Conservation (phyloP, 2,888 invertebrate species). For the Ectemnius cavifrons region DNA sequence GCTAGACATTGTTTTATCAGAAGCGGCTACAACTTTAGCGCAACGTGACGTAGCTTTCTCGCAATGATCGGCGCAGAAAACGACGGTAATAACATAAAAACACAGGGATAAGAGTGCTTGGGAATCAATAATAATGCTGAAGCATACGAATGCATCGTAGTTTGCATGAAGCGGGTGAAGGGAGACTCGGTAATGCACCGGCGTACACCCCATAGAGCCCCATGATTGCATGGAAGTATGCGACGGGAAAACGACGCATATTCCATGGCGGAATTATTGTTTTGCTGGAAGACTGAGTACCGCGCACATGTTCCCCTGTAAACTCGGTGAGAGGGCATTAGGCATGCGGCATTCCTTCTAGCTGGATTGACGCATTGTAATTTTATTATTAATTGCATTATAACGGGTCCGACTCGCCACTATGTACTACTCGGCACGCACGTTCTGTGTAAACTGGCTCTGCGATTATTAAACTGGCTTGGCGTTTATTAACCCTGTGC, state of each 20-base stretch:
- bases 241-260: background rate
- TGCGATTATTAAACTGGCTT: background rate
- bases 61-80: no score
- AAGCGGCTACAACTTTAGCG: no score
- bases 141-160: background rate
- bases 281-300: conserved; percentile 11
- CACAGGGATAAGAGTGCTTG: background rate
- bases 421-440: background rate
- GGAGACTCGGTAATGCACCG: background rate
- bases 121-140: background rate
- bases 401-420: conserved; percentile 28
- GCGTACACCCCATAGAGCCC: background rate
- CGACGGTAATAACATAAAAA: background rate
- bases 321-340: conserved; percentile 6
- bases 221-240: conserved; percentile 2
- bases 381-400: conserved; percentile 32
- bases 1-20: no score
- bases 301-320: background rate
- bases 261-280: conserved; percentile 32
- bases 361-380: conserved; percentile 23
- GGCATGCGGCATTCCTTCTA: conserved; percentile 29
- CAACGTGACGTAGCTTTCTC: no score
- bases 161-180: background rate
- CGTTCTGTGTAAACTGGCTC: background rate
- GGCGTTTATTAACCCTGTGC: background rate